Base-by-base conservation (phyloP, 2,113 vertebrate genomes). In the Balaenoptera acutorostrata region DNA sequence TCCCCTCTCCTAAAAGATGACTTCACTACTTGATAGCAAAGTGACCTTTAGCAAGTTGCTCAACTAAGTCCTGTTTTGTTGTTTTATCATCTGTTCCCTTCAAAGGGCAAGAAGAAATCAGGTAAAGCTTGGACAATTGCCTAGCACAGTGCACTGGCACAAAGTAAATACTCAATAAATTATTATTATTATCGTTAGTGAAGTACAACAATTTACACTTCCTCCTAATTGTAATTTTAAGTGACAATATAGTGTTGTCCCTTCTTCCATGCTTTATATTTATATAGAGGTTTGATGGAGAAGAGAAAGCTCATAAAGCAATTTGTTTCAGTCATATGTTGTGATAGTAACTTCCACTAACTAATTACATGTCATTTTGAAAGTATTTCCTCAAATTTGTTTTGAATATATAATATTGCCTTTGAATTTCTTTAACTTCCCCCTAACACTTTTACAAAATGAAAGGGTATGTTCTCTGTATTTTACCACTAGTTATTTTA, bases 381-480 rank as follows among this genome's bases (percentile, higher is more conserved):
- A 98, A 98, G 98, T 74, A 68, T 86, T 97, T 75, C 95, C 92
- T 98, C 93, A 97, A 90, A 98, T 97, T 39, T 93, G 82, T 93
- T 86, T 96, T 80, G 92, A 74, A 96, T 96, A 97, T 85, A 64
- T 86, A 93, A 98, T 96, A 97, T 94, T 90, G 87, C 74, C 97
- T 98, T 98, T 98, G 97, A 98, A 97, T 98, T 98, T 98, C 97
- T 97, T 98, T 98, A 88, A 95, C 80, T 91, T 95, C 97, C 96
- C 91, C 86, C 93, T 96, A 97, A 94, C 97, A 98, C 98, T 96
- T 96, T 74, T 97, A 88, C 97, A 98, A 98, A 98, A 98, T 97
- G 97, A 98, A 97, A 97, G 97, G 89, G 93, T 84, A 89, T 95
- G 87, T 1, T 61, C 39, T 96, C 55, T 78, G 17, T 94, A 75